Evolutionary conservation across 2,113 vertebrate genomes (phyloP).

Genomic region (Regulus satrapa): DNA sequence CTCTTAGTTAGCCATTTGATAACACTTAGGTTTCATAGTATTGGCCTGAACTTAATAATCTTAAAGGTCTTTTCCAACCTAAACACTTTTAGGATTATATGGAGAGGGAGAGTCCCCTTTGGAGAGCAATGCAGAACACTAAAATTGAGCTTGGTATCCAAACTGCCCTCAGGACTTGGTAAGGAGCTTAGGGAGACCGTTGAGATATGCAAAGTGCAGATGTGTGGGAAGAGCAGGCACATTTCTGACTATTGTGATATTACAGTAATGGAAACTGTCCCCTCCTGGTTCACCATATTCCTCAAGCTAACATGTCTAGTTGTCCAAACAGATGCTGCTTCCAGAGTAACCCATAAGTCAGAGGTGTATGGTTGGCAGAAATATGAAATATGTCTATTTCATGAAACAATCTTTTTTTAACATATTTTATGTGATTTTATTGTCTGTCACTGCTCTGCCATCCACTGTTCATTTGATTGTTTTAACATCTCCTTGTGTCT

Average conservation of each 20-base stretch:
- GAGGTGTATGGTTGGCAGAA: neutral
- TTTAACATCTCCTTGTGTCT: neutral
- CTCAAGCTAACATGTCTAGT: neutral
- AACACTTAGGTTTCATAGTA: neutral
- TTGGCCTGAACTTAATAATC: neutral
- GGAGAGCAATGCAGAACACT: neutral
- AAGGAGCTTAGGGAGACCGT: neutral
- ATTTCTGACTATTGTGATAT: neutral
- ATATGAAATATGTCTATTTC: neutral
- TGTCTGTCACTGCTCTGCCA: neutral
- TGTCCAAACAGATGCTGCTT: neutral
- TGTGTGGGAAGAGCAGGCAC: neutral
- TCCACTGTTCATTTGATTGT: neutral
- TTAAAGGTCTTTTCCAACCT: neutral
- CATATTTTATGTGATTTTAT: neutral
- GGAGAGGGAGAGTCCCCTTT: neutral
- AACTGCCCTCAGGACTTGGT: neutral
- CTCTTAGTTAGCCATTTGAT: rapidly evolving
- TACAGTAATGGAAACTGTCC: neutral
- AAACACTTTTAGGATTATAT: neutral
- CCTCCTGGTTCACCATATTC: neutral
- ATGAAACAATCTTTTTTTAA: neutral
- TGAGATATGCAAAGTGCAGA: neutral
- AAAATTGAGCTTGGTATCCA: neutral
- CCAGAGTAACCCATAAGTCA: neutral